Conservation (phyloP, 2,797 vertebrate genomes). For the Dicrostonyx torquatus region DNA sequence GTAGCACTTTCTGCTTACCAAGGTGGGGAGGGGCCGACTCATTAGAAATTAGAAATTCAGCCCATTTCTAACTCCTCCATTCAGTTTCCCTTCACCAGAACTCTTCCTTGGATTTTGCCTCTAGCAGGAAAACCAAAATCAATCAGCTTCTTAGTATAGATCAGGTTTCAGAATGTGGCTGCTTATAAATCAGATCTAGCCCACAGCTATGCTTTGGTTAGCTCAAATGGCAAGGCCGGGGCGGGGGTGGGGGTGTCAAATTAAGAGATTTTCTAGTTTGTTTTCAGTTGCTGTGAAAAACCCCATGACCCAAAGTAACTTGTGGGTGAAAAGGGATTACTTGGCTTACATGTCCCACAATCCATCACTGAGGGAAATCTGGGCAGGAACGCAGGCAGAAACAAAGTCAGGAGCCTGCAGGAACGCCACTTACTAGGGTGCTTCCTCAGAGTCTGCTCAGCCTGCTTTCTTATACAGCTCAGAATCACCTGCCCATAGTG, state of each 20-base stretch:
- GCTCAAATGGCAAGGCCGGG: neutral
- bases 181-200: conserved; percentile 26
- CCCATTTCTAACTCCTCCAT: neutral
- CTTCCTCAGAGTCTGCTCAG: neutral
- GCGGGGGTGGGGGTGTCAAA: neutral
- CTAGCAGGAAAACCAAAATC: conserved; percentile 39
- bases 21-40: neutral
- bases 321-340: neutral
- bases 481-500: too few species aligned
- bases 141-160: neutral
- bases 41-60: neutral
- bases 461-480: neutral
- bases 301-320: neutral
- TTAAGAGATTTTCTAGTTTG: neutral
- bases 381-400: neutral
- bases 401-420: neutral
- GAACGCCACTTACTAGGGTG: neutral
- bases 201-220: conserved; percentile 30
- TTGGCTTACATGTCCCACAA: neutral
- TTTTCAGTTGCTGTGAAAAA: neutral
- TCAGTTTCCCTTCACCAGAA: neutral
- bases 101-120: conserved; percentile 41
- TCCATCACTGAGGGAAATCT: neutral
- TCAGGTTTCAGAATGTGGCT: conserved; percentile 43
- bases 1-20: neutral